Evolutionary conservation across 2,888 invertebrate genomes (phyloP).

Genomic region (Drosophila melanosoma): DNA sequence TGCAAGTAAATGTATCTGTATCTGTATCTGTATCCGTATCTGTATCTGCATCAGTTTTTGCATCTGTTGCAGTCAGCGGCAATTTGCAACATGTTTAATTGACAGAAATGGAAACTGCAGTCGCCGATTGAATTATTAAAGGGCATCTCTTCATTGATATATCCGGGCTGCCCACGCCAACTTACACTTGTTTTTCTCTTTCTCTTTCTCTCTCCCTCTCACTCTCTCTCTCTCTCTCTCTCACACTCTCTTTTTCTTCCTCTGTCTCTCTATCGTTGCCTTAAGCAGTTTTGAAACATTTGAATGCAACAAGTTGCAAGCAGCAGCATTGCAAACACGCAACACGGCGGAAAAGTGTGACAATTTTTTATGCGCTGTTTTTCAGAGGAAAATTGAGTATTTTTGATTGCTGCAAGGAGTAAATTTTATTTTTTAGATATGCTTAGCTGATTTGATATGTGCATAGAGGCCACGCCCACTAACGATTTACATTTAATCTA

Average conservation of each 20-base stretch:
- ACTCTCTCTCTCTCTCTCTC: neutral
- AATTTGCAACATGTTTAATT: slow-evolving; percentile 65
- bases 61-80: slow-evolving; percentile 31
- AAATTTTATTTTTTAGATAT: neutral
- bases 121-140: slow-evolving; percentile 70
- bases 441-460: neutral
- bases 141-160: slow-evolving; percentile 71
- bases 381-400: neutral
- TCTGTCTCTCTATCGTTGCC: neutral
- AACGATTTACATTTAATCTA: neutral
- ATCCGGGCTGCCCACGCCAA: slow-evolving; percentile 64
- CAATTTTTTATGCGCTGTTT: slow-evolving; percentile 33
- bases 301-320: slow-evolving; percentile 55
- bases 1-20: slow-evolving; percentile 7
- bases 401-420: neutral
- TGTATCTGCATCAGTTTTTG: slow-evolving; percentile 6
- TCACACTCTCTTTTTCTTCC: neutral
- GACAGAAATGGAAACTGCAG: slow-evolving; percentile 66
- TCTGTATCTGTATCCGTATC: slow-evolving; percentile 1
- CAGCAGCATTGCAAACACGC: neutral
- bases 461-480: neutral
- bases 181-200: neutral
- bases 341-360: slow-evolving; percentile 31
- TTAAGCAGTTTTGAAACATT: neutral
- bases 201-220: too few species aligned